phyloP scores from a whole-genome alignment of 64 coral and sea anemone species.

The Montipora sp. region DNA sequence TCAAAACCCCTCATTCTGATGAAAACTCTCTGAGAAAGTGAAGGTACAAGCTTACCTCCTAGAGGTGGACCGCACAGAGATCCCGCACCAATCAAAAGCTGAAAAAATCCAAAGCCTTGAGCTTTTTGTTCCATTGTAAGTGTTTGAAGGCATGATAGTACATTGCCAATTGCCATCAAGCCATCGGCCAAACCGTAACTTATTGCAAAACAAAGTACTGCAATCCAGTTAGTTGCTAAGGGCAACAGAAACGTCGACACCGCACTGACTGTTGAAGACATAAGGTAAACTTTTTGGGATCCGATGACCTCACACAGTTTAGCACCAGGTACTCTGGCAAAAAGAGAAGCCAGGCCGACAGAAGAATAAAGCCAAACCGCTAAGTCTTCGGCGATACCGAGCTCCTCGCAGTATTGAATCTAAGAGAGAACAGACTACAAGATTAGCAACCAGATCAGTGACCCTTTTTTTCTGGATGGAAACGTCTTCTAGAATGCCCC shows the following conservation, averaged over 20 bases:
- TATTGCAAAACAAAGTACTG: conserved; percentile 3
- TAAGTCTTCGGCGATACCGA: neutral
- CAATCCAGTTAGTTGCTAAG: conserved; percentile 17
- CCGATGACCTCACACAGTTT: conserved; percentile 27
- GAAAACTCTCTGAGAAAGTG: neutral
- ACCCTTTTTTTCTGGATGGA: neutral
- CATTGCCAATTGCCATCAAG: conserved; percentile 3
- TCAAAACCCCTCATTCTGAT: too few species aligned
- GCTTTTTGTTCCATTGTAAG: conserved; percentile 35
- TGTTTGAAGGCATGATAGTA: neutral
- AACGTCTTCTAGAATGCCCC: too few species aligned
- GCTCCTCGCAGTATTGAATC: conserved; percentile 40
- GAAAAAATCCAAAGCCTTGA: conserved; percentile 25
- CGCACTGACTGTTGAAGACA: neutral
- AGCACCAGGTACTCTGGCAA: conserved; percentile 13
- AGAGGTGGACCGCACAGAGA: conserved; percentile 1
- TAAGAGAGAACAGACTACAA: neutral
- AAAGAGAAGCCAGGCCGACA: conserved; percentile 8
- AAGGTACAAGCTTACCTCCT: neutral
- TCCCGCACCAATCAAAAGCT: neutral
- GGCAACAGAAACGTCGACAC: neutral
- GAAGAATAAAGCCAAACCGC: conserved; percentile 6
- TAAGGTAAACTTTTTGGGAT: neutral
- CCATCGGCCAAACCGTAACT: conserved; percentile 28
- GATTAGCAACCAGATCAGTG: neutral